These are phyloP conservation scores for Mandrillus leucophaeus DNA, from an alignment of 2,113 vertebrate genomes.

Conservation along the genomic window DNA sequence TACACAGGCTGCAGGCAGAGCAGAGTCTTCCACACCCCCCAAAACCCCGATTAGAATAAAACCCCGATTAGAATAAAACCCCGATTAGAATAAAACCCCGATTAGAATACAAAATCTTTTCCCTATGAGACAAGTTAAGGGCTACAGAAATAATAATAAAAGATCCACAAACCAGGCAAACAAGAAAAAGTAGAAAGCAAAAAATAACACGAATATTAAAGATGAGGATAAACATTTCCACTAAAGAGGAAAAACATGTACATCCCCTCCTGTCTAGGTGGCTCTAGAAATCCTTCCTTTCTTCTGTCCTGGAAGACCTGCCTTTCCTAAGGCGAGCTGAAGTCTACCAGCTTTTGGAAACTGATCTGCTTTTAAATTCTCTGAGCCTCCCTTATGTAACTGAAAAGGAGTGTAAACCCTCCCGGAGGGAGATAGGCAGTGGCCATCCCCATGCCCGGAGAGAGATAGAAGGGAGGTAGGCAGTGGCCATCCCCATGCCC, in stretches of 20 bases:
- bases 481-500: rapidly evolving
- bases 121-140: background rate
- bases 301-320: rapidly evolving
- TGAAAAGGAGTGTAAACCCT: rapidly evolving
- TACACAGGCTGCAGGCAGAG: background rate
- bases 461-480: background rate
- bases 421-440: background rate
- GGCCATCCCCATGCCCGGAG: no score
- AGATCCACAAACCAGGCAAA: background rate
- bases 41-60: no score
- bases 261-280: rapidly evolving
- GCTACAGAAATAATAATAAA: background rate
- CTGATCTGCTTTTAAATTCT: background rate
- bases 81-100: no score
- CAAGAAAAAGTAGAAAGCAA: background rate
- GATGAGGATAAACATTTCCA: rapidly evolving
- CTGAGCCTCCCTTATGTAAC: background rate
- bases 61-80: no score
- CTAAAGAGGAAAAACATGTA: rapidly evolving
- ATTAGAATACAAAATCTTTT: background rate
- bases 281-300: rapidly evolving
- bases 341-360: rapidly evolving
- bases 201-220: rapidly evolving
- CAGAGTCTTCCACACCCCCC: rapidly evolving
- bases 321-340: rapidly evolving